Base-by-base conservation (phyloP, 30 jellyfish, hydroid and myxozoan genomes). In the Sanderia malayensis region DNA sequence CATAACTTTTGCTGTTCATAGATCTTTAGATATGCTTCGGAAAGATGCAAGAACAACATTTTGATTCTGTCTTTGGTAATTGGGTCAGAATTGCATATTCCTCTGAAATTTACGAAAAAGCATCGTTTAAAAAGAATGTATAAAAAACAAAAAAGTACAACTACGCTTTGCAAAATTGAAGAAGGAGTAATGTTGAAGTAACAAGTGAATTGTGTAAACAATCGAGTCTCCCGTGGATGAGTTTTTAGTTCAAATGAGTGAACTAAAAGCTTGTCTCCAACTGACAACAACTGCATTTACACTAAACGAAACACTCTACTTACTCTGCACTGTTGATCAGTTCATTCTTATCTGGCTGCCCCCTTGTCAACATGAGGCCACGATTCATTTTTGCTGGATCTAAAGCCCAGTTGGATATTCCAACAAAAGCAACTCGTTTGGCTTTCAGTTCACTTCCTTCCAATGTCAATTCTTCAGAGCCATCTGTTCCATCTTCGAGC, bases 401-500 rank as follows among this genome's bases (percentile, higher is more conserved):
- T 2, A 84, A 41, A 11, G 89, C 88, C 95, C 95, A 84, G 57
- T 84, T 84, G 20, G 95, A 84, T 31, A 84, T 84, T 21, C 94
- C 96, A 32, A 86, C 67, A 60, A 86, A 86, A 1, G 96, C 93
- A 20, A 86, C 96, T 4, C 93, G 82, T 33, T 70, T 86, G 0
- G 71, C 68, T 33, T 86, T 79, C 4, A 66, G 62, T 11, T 53
- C 83, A 0, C 82, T 46, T 23, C 84, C 93, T 30, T 68, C 88
- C 10, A 46, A n/a, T 0, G 95, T 85, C 18, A 85, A 74, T 22
- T 85, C 95, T 47, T 85, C 95, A 8, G 93, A 86, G 8, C 96
- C 96, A 59, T 86, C 96, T 3, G 93, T 76, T 6, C 96, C 96
- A 77, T 86, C 96, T 77, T 86, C 96, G 0, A 86, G 78, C 68